Percentiles rank a stretch among this genome's conserved stretches.
These are phyloP conservation scores for Venturia canescens DNA, from an alignment of 1,140 invertebrate genomes.

Conservation along the genomic window DNA sequence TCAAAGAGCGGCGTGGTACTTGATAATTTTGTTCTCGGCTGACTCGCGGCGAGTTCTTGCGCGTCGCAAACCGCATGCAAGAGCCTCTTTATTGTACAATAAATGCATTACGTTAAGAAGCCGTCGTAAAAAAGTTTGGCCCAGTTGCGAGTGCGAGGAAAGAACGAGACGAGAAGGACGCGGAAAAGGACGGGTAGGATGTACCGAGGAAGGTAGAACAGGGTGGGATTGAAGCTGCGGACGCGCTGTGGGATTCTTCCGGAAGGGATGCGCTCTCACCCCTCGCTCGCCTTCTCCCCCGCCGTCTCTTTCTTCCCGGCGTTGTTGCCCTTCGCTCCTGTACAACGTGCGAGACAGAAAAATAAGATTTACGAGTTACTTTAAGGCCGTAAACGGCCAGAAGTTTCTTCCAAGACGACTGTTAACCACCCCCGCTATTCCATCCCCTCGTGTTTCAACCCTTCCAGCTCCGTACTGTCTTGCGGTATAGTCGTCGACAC, in stretches of 20 bases:
- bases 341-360: slow-evolving; percentile 52
- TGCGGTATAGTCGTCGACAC: slow-evolving; percentile 49
- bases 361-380: slow-evolving; percentile 72
- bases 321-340: too few relatives aligned
- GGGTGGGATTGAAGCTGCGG: not conserved
- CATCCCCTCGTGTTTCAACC: slow-evolving; percentile 7
- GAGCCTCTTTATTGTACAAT: slow-evolving; percentile 57
- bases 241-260: not conserved
- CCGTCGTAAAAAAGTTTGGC: slow-evolving; percentile 65
- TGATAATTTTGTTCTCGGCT: slow-evolving; percentile 14
- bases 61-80: not conserved
- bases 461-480: slow-evolving; percentile 35
- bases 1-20: too few relatives aligned
- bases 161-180: not conserved
- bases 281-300: not conserved
- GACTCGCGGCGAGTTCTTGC: not conserved
- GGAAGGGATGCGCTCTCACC: not conserved
- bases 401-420: slow-evolving; percentile 67
- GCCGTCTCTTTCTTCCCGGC: not conserved
- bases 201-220: not conserved
- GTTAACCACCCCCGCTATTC: slow-evolving; percentile 44
- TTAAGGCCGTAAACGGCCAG: slow-evolving; percentile 68
- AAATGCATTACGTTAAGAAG: slow-evolving; percentile 68
- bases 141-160: slow-evolving; percentile 57
- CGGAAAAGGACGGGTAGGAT: not conserved